A percentile compares a stretch with the other conserved stretches of the same genome.
These are phyloP conservation scores for Podilymbus podiceps DNA, from an alignment of 2,113 vertebrate species.

Conservation along the genomic window DNA sequence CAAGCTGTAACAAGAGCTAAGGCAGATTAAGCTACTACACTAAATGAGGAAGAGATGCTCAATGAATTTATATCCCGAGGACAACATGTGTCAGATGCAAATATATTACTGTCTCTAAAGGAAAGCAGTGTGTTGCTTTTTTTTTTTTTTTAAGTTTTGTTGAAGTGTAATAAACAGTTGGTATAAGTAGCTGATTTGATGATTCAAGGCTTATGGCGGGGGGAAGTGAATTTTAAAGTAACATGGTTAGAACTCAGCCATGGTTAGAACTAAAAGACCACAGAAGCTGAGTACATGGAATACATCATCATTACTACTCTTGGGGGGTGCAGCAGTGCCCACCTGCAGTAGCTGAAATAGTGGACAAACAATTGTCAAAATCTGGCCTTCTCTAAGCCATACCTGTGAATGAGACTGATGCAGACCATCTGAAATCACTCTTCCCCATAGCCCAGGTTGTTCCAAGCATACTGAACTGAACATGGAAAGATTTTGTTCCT, in stretches of 20 bases:
- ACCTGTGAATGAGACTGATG: neutral
- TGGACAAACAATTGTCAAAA: neutral
- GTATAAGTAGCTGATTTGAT: neutral
- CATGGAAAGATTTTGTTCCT: neutral
- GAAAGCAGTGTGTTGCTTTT: neutral
- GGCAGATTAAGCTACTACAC: neutral
- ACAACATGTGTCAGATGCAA: neutral
- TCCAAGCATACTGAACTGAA: neutral
- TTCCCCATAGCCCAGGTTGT: neutral
- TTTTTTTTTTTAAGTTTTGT: neutral
- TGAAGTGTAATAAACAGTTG: neutral
- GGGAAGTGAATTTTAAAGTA: neutral
- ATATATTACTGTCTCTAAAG: neutral
- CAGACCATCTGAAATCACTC: neutral
- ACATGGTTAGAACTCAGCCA: neutral
- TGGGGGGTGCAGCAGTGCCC: neutral
- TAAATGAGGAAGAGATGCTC: neutral
- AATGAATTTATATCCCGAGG: neutral
- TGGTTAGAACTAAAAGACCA: neutral
- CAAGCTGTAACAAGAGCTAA: slow-evolving; percentile 13
- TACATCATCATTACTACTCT: rapidly evolving
- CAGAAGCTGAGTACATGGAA: rapidly evolving
- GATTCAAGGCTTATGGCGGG: neutral
- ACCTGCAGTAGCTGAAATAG: neutral
- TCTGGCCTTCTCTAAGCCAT: neutral